Conservation (phyloP, 1,140 invertebrate species). For the Oreohelix idahoensis region DNA sequence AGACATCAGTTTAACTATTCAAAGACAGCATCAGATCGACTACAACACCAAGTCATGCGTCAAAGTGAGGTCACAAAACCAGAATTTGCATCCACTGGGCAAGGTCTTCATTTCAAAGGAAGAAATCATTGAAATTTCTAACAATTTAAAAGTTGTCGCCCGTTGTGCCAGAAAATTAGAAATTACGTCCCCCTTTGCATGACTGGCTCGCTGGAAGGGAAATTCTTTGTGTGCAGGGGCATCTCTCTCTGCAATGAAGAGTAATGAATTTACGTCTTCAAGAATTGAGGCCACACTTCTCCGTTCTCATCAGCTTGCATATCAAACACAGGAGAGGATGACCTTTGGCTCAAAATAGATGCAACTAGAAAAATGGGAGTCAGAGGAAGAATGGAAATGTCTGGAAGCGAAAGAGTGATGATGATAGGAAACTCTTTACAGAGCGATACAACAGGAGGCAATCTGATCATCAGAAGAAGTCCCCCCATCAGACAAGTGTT, state of each 20-base stretch:
- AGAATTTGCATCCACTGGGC: background rate
- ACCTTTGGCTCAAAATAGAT: background rate
- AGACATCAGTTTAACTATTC: background rate
- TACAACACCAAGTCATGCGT: background rate
- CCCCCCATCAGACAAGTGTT: no score
- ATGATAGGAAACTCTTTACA: no score
- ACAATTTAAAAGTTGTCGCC: constrained; percentile 2
- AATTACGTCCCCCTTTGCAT: background rate
- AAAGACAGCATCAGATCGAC: background rate
- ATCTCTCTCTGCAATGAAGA: background rate
- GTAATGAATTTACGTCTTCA: background rate
- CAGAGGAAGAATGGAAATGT: no score
- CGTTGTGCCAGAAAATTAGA: background rate
- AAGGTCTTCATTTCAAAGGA: background rate
- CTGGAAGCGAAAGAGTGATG: no score
- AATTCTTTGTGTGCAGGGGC: background rate
- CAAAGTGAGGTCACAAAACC: background rate
- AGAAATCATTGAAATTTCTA: background rate
- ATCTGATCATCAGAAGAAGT: no score
- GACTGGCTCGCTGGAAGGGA: background rate
- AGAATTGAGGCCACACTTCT: background rate
- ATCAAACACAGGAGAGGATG: background rate
- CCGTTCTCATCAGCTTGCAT: background rate
- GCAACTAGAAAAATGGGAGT: background rate
- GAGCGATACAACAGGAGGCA: no score